A percentile compares a stretch with the other conserved stretches of the same genome.
Conservation (phyloP, 2,113 vertebrate genomes). For the human (Homo sapiens) region GRCh38 chr5:9735501-9736000, state of each 20-base stretch:
- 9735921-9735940: not conserved
- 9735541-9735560: not conserved
- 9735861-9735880: not conserved
- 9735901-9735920: not conserved
- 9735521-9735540: not conserved
- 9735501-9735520: not conserved
- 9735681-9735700: not conserved
- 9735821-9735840: not conserved
- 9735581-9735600: not conserved
- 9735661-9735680: not conserved
- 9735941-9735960: not conserved
- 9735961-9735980: not conserved
- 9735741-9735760: not conserved
- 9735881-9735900: not conserved
- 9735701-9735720: not conserved
- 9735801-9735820: no score
- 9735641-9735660: not conserved
- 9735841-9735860: not conserved
- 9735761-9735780: not conserved
- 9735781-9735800: not conserved
- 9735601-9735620: not conserved
- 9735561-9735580: not conserved
- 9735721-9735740: not conserved
- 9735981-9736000: not conserved
- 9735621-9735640: no score